phyloP scores from a whole-genome alignment of 2,113 vertebrate genomes.

The Tonatia bakeri region DNA sequence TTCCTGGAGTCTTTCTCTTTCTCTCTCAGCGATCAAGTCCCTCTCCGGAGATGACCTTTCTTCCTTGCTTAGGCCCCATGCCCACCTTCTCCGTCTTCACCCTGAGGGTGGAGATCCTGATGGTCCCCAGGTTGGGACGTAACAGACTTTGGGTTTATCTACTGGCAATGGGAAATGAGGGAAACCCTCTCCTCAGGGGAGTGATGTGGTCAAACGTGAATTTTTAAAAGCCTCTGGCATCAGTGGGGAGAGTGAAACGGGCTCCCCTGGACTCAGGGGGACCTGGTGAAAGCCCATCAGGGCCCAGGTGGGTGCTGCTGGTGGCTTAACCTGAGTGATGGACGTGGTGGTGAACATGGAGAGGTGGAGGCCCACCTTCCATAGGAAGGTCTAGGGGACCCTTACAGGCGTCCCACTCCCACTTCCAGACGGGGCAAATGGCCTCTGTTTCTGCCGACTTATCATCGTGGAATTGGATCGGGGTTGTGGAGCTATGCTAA shows the following conservation, averaged over 20 bases:
- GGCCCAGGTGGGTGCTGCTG: rapidly evolving
- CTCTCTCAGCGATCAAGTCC: not conserved
- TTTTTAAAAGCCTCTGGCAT: not conserved
- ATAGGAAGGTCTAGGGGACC: not conserved
- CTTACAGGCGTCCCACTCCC: rapidly evolving
- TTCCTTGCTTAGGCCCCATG: not conserved
- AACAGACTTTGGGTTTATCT: not conserved
- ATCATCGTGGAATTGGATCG: not conserved
- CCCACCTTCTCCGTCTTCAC: not conserved
- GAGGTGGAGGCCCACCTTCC: not conserved
- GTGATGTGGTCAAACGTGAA: not conserved
- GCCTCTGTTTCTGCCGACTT: not conserved
- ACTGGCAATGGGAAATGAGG: not conserved
- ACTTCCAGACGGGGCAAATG: not conserved
- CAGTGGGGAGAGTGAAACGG: not conserved
- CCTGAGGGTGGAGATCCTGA: not conserved
- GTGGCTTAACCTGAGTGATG: not conserved
- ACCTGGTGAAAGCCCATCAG: rapidly evolving
- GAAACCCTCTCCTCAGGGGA: not conserved
- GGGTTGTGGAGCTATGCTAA: not conserved
- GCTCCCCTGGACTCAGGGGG: not conserved
- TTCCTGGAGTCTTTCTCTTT: not conserved
- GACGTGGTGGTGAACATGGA: too few relatives aligned
- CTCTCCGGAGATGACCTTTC: not conserved
- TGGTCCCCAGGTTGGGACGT: not conserved